These are phyloP conservation scores for Copsychus sechellarum DNA, from an alignment of 2,113 vertebrate genomes.

Conservation along the genomic window DNA sequence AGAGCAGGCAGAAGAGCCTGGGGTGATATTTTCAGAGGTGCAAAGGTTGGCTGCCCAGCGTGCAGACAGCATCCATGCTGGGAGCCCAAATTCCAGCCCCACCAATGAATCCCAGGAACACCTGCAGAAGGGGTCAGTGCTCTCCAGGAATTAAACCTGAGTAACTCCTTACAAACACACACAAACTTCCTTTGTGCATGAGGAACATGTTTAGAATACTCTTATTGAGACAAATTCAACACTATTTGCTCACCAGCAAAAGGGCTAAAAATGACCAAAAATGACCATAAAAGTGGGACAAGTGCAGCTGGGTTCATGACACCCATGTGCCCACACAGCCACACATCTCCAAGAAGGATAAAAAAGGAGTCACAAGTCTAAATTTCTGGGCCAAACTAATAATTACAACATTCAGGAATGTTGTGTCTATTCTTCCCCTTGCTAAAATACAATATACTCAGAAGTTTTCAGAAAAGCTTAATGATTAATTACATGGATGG, in stretches of 20 bases:
- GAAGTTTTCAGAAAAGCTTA: not conserved
- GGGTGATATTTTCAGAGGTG: not conserved
- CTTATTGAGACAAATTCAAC: not conserved
- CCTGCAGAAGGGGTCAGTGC: not conserved
- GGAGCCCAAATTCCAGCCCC: not conserved
- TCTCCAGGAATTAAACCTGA: not conserved
- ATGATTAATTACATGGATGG: not conserved
- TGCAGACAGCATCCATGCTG: not conserved
- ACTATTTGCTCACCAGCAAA: not conserved
- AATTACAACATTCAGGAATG: not conserved
- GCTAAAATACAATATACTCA: no score
- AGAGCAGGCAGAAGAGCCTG: not conserved
- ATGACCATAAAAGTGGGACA: not conserved
- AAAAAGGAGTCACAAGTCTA: not conserved
- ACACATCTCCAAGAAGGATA: fast-evolving
- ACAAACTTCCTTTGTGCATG: not conserved
- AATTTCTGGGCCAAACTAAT: not conserved
- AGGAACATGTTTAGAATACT: not conserved
- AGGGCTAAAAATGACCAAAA: not conserved
- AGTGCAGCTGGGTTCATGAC: not conserved
- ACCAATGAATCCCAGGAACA: not conserved
- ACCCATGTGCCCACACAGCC: not conserved
- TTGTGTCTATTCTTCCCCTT: not conserved
- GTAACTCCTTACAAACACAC: not conserved
- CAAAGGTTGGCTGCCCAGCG: not conserved